phyloP scores from a whole-genome alignment of 2,113 vertebrate species.

The Kryptolebias marmoratus region DNA sequence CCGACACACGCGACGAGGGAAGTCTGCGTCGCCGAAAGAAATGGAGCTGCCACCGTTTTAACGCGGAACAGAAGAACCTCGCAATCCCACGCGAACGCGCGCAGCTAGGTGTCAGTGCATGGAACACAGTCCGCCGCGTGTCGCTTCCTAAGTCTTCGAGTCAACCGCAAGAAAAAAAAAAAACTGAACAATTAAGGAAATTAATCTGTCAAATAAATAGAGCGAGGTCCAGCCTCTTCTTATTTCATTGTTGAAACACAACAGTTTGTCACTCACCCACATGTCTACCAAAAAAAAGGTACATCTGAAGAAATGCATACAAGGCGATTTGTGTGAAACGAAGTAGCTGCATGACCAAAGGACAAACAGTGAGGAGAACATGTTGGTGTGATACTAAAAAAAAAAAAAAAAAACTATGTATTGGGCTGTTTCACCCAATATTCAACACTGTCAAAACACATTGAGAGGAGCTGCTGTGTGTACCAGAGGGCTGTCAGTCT shows the following conservation, averaged over 20 bases:
- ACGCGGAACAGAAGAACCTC: conserved; percentile 55
- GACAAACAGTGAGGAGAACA: conserved; percentile 54
- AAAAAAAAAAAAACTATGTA: conserved; percentile 36
- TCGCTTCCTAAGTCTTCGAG: conserved; percentile 56
- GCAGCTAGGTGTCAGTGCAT: conserved; percentile 74
- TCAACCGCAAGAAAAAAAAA: conserved; percentile 56
- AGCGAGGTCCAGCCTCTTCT: conserved; percentile 75
- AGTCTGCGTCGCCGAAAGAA: conserved; percentile 29
- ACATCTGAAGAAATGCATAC: conserved; percentile 68
- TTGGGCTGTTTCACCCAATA: conserved; percentile 50
- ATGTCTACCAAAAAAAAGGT: conserved; percentile 38
- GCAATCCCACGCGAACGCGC: conserved; percentile 55
- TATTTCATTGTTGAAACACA: conserved; percentile 57
- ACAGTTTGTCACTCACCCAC: conserved; percentile 48
- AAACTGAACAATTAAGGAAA: conserved; percentile 64
- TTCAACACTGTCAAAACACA: conserved; percentile 62
- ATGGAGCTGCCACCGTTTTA: conserved; percentile 24
- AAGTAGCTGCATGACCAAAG: conserved; percentile 64
- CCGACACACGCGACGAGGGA: not conserved
- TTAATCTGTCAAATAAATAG: conserved; percentile 77
- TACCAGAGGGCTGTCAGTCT: conserved; percentile 21
- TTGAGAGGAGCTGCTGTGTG: conserved; percentile 29
- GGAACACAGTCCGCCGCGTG: conserved; percentile 59
- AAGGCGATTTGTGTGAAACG: conserved; percentile 77
- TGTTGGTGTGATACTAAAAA: conserved; percentile 19